Evolutionary conservation across 2,113 vertebrate species (phyloP), one percentile per base, ranked within the genome.

Genomic region (Fregata magnificens): DNA sequence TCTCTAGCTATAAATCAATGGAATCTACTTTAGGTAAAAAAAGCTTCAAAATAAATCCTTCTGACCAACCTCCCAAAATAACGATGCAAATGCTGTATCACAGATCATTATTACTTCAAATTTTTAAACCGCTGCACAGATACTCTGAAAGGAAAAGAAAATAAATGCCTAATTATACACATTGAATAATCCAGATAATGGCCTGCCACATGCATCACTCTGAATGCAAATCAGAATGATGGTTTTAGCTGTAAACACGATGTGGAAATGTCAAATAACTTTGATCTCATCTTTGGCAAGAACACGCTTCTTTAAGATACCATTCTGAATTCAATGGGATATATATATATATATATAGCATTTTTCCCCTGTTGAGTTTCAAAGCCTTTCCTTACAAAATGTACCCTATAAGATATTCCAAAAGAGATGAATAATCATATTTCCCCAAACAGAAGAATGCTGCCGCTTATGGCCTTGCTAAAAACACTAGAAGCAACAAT

Each of bases 211-310:
- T 31, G 44, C 69, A 79, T 81, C 44, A 76, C 31, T 56, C 73
- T 76, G 82, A 92, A 96, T 70, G 74, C 70, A 94, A 94, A 96
- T 69, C 63, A 79, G 65, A 91, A 71, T 13, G 55, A 85, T 29
- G 53, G 24, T 61, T 93, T 92, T 59, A 92, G 85, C 85, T 90
- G 93, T 86, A 96, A 95, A 95, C 50, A 94, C 55, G 82, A 44
- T 2, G 5, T n/a, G 18, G 86, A 88, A 93, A 73, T 0, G 9
- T 67, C 59, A 85, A 94, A 55, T 66, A 87, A 77, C 36, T 89
- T 79, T 65, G 52, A 87, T 91, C 66, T 87, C 0, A 0, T 84
- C n/a, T 71, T 67, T 67, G 52, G 50, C 47, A 94, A 81, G 63
- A 94, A 88, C 25, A 74, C 0, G 0, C 19, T 79, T 78, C 69